Base-by-base conservation (phyloP, 1,140 invertebrate genomes). In the Aphis gossypii region DNA sequence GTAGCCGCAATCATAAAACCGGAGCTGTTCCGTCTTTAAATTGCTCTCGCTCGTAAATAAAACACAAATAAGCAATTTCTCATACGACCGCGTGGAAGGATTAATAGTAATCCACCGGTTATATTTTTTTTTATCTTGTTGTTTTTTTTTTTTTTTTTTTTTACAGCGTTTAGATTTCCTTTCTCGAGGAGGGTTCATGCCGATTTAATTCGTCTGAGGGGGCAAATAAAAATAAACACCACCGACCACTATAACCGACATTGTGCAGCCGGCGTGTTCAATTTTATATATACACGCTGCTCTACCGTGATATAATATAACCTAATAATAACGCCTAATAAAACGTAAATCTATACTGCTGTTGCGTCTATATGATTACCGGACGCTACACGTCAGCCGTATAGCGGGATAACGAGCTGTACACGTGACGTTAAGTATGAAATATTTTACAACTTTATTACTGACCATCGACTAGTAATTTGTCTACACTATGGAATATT, bases 101-200 rank as follows among this genome's bases (percentile, higher is more conserved):
- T 6, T 35, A 35, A 35, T 18, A 18, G 86, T n/a, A 30, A 21
- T n/a, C 23, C 23, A n/a, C 14, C 5, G 84, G 30, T 23, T 30
- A 23, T 87, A 41, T 87, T 87, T 46, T 30, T 46, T 87, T 30
- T 48, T 46, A n/a, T 88, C 35, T 14, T 51, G n/a, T 51, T 23
- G 20, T 88, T 87, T 8, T 83, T 84, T 14, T 86, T 14, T 46
- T 76, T 48, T 82, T 35, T 38, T 51, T 7, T 88, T 51, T 88
- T 54, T 51, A 88, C n/a, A 18, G 8, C 46, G 46, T 54, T 88
- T 88, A 88, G 86, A 88, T 54, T 88, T 51, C n/a, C 5, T 88
- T 51, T 2, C n/a, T 38, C 86, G 6, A 21, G 23, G 44, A n/a
- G n/a, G 23, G 18, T n/a, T 51, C 25, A 9, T n/a, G 30, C n/a